Base-by-base conservation (phyloP, 2,888 invertebrate species). In the Unio pictorum region DNA sequence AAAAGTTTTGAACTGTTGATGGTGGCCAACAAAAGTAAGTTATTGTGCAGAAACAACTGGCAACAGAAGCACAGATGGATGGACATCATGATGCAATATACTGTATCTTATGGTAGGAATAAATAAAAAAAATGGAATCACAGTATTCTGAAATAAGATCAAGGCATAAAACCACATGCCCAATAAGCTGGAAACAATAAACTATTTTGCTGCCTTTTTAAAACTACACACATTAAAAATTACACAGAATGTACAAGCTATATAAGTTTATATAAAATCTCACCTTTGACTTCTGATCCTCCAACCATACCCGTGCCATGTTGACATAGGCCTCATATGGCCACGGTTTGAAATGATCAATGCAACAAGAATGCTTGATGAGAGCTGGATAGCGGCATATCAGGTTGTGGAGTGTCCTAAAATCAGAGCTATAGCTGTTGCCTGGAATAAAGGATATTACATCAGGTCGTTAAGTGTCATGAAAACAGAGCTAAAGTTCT, bases 261-360 rank as follows among this genome's bases (percentile, higher is more conserved):
- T 45, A 15, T 15, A 45, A 45, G 15, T 45, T 45, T 45, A 45
- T 45, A 45, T 45, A n/a, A 7, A 23, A 26, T 67, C 75, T 71
- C 64, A 87, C 87, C 78, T 81, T 82, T 34, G 81, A 79, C 55
- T 75, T 79, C 17, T 75, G 73, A 73, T 87, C 85, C 68, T 81
- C 73, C 18, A 87, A 81, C 87, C 87, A 87, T 26, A 80, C 75
- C 30, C 72, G 66, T 18, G 89, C 87, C 28, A 89, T 82, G 23
- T 78, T 75, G 23, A 83, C 78, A 69, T 86, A 86, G 15, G 87
- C 85, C 17, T 81, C 80, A 66, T 81, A 82, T 55, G 81, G 81
- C 89, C 89, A 89, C 1, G 86, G 86, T 62, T 76, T 74, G 77
- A 86, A 89, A 34, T 87, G 71, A 70, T 89, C 87, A 5, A 89